Percentiles rank a stretch among this genome's conserved stretches.
phyloP scores from a whole-genome alignment of 2,113 vertebrate species.

The Rhabdomys dilectus region DNA sequence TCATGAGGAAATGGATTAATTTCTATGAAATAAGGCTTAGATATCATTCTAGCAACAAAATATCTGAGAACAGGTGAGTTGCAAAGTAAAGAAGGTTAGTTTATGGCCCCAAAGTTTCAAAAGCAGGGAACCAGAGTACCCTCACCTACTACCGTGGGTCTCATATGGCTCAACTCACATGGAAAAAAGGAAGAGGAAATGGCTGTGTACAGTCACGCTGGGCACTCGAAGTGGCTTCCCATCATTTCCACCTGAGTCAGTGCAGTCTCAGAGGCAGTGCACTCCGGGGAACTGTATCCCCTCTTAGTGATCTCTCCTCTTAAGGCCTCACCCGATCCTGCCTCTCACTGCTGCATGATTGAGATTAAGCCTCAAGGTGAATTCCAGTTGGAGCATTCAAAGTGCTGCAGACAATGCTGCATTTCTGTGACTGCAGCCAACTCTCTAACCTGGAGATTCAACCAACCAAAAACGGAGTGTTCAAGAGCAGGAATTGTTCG shows the following conservation, averaged over 20 bases:
- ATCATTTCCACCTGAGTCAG: not conserved
- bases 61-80: not conserved
- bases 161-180: not conserved
- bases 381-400: no score
- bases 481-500: not conserved
- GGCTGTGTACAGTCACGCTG: no score
- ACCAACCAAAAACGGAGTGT: not conserved
- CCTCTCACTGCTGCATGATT: not conserved
- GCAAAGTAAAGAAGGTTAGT: not conserved
- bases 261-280: not conserved
- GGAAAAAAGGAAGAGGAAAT: not conserved
- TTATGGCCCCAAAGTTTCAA: no score
- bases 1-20: not conserved
- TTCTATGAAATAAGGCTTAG: not conserved
- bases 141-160: not conserved
- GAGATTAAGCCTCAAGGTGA: not conserved
- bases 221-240: no score
- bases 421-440: not conserved
- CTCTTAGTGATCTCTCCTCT: not conserved
- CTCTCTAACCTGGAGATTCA: not conserved
- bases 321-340: not conserved
- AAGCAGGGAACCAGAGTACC: no score
- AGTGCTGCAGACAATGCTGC: not conserved
- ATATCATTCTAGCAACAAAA: not conserved
- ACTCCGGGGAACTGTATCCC: not conserved